These are phyloP conservation scores for Nixonia krombeini DNA, from an alignment of 1,140 invertebrate genomes.

Conservation along the genomic window DNA sequence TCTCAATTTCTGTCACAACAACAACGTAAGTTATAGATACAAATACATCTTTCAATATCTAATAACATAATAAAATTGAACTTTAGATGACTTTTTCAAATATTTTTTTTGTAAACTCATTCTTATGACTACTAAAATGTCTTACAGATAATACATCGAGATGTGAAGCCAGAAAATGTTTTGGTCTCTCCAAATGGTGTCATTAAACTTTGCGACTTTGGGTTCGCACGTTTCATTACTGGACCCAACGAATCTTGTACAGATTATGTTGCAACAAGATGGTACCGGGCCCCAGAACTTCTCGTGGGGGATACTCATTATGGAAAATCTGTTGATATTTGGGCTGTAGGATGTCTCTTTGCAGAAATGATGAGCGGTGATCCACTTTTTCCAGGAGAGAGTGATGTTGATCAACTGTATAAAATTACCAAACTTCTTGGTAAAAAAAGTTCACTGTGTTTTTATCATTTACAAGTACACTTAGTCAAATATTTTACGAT, in stretches of 20 bases:
- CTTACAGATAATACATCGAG: conserved; percentile 87
- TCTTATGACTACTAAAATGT: background rate
- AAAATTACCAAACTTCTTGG: conserved; percentile 83
- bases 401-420: conserved; percentile 92
- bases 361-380: conserved; percentile 90
- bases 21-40: conserved; percentile 77
- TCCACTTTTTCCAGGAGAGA: conserved; percentile 89
- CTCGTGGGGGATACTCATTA: conserved; percentile 83
- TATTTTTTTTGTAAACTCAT: too few relatives aligned
- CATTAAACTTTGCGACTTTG: conserved; percentile 91
- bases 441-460: conserved; percentile 65
- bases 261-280: conserved; percentile 87
- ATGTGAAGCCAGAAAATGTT: conserved; percentile 94
- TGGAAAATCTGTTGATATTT: conserved; percentile 86
- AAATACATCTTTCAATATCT: too few relatives aligned
- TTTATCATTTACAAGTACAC: background rate
- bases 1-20: conserved; percentile 88
- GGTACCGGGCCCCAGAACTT: conserved; percentile 90
- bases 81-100: too few relatives aligned
- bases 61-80: too few relatives aligned
- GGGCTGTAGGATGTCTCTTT: conserved; percentile 90
- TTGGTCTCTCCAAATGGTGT: conserved; percentile 85
- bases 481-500: conserved; percentile 1
- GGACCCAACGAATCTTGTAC: conserved; percentile 81
- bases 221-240: conserved; percentile 82